phyloP scores from a whole-genome alignment of 2,797 vertebrate species.

The Eospalax fontanierii region DNA sequence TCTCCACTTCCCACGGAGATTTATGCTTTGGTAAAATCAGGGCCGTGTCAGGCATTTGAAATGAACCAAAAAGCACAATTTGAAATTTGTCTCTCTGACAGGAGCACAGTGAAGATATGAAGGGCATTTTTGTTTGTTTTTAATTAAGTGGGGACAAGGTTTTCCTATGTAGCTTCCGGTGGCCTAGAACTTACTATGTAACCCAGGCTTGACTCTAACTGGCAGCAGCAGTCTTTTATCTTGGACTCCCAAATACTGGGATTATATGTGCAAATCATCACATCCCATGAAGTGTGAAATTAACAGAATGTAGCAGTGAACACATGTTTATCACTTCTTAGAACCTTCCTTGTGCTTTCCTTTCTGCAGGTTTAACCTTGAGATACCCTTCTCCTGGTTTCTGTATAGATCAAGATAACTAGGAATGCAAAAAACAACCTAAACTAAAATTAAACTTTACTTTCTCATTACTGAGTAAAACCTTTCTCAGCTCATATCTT shows the following conservation, averaged over 20 bases:
- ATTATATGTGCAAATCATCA: not conserved
- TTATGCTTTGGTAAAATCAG: not conserved
- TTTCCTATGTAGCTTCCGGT: not conserved
- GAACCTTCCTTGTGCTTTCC: not conserved
- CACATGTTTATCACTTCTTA: not conserved
- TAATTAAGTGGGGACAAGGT: not conserved
- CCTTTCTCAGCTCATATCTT: conserved; percentile 20
- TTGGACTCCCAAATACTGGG: not conserved
- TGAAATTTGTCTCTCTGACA: not conserved
- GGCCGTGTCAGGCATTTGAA: not conserved
- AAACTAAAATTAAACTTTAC: not conserved
- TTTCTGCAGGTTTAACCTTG: not conserved
- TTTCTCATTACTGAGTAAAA: conserved; percentile 40
- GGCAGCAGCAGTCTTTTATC: not conserved
- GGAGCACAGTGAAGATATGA: not conserved
- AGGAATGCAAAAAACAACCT: not conserved
- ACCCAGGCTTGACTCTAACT: not conserved
- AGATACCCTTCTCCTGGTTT: not conserved
- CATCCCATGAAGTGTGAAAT: not conserved
- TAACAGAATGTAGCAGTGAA: not conserved
- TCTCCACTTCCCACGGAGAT: not conserved
- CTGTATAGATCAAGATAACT: not conserved
- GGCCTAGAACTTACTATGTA: not conserved
- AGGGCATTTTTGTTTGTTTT: not conserved
- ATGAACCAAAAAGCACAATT: conserved; percentile 25